Evolutionary conservation across 2,113 vertebrate species (phyloP).

Genomic region (Muntiacus reevesi): DNA sequence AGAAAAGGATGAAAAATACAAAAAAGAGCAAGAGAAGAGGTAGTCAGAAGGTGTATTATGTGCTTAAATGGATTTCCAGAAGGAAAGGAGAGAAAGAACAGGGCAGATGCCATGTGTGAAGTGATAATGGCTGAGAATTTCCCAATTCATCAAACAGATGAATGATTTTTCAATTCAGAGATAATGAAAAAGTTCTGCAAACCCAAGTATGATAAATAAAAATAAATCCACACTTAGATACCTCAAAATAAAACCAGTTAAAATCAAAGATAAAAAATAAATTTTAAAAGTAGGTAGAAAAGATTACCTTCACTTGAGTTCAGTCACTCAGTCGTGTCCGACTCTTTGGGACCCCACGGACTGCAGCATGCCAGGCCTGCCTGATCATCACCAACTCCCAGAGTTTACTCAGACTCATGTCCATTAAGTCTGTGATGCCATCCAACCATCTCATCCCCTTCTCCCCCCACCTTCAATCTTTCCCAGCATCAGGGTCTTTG

Average conservation of each 20-base stretch:
- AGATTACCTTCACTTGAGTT: background rate
- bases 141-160: background rate
- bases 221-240: background rate
- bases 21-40: background rate
- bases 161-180: background rate
- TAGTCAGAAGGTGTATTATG: background rate
- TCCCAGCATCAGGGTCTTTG: background rate
- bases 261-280: background rate
- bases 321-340: accelerated
- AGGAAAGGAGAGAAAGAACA: background rate
- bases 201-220: background rate
- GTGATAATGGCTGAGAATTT: background rate
- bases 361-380: background rate
- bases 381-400: background rate
- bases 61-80: background rate
- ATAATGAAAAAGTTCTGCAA: background rate
- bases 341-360: background rate
- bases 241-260: background rate
- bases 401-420: background rate
- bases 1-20: background rate
- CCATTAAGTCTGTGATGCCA: background rate
- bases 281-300: background rate
- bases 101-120: background rate
- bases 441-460: background rate
- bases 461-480: background rate